Evolutionary conservation across 2,888 invertebrate species (phyloP).

Genomic region (Smittia aterrima): DNA sequence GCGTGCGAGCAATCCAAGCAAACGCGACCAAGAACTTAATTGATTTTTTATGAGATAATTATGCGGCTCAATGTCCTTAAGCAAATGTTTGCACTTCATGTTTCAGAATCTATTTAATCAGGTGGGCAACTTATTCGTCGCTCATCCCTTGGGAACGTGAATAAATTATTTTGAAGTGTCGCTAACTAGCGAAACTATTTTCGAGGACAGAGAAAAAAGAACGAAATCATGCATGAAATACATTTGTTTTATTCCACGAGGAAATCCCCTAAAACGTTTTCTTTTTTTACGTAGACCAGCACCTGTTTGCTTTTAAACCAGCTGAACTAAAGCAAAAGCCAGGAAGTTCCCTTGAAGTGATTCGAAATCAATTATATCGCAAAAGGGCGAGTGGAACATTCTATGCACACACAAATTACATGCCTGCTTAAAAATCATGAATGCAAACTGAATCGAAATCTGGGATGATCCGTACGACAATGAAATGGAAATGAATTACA

Average conservation of each 20-base stretch:
- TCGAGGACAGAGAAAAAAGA: no score
- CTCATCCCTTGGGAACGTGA: neutral
- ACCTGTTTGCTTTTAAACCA: slow-evolving; percentile 22
- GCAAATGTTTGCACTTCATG: slow-evolving; percentile 6
- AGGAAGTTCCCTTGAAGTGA: slow-evolving; percentile 39
- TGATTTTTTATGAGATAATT: slow-evolving; percentile 32
- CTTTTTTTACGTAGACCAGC: neutral
- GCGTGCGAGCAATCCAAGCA: neutral
- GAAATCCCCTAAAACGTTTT: neutral
- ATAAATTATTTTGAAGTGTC: neutral
- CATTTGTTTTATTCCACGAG: neutral
- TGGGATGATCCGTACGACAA: slow-evolving; percentile 25
- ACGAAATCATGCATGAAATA: slow-evolving; percentile 40
- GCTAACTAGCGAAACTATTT: neutral
- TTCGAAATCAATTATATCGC: slow-evolving; percentile 38
- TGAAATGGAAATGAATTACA: neutral
- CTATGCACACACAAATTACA: neutral
- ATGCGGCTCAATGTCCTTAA: slow-evolving; percentile 19
- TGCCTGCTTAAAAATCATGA: neutral
- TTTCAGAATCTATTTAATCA: slow-evolving; percentile 18
- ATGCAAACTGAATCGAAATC: neutral
- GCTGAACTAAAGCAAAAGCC: neutral
- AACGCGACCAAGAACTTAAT: neutral
- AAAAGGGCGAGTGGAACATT: neutral
- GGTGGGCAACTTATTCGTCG: neutral